phyloP scores from a whole-genome alignment of 1,140 invertebrate species.

The Ridgeia piscesae region DNA sequence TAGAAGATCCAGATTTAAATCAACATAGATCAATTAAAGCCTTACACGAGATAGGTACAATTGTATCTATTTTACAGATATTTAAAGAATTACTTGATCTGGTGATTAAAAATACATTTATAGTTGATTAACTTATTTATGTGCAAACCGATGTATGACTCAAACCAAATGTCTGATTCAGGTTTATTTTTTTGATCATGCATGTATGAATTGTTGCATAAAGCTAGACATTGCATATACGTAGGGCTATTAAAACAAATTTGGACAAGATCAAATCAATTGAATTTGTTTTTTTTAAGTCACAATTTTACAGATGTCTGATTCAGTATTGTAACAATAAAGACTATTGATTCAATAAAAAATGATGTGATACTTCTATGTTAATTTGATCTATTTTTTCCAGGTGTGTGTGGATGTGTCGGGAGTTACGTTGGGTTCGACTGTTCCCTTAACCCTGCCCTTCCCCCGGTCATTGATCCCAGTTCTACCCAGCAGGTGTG shows the following conservation, averaged over 20 bases:
- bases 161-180: not conserved
- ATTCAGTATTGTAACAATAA: not conserved
- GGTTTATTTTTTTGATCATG: not conserved
- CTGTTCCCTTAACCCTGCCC: not conserved
- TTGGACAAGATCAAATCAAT: not conserved
- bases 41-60: not conserved
- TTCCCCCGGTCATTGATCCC: not conserved
- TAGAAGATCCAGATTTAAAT: not conserved
- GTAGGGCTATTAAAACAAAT: too few relatives aligned
- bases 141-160: not conserved
- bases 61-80: not conserved
- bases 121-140: not conserved
- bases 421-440: not conserved
- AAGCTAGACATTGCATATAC: too few relatives aligned
- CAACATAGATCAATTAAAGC: not conserved
- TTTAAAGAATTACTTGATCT: not conserved
- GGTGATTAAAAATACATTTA: not conserved
- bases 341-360: not conserved
- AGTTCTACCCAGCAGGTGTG: not conserved
- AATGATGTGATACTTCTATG: too few relatives aligned
- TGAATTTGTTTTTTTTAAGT: too few relatives aligned
- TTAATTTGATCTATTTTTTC: not conserved
- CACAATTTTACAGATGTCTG: not conserved
- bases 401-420: constrained; percentile 14
- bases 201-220: not conserved